phyloP scores from a whole-genome alignment of 2,888 invertebrate genomes.

The Drosophila gaucha region DNA sequence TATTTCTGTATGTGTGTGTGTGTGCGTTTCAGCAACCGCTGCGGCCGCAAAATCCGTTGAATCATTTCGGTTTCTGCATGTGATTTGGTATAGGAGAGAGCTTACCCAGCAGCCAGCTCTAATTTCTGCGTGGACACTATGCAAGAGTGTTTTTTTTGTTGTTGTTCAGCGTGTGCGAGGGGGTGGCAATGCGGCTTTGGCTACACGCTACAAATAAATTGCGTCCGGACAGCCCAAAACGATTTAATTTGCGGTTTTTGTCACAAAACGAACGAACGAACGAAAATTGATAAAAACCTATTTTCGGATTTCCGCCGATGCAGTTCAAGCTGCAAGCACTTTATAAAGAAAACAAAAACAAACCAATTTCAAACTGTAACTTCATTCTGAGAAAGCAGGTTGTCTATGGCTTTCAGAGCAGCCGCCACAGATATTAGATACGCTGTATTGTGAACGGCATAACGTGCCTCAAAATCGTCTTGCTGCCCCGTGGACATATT shows the following conservation, averaged over 20 bases:
- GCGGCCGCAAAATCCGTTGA: conserved; percentile 72
- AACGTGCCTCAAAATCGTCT: not conserved
- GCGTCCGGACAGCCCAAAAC: conserved; percentile 60
- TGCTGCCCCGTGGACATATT: not conserved
- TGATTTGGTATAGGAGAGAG: conserved; percentile 58
- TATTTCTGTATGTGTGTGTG: not conserved
- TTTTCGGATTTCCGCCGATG: conserved; percentile 39
- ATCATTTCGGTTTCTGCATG: conserved; percentile 72
- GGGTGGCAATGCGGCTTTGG: conserved; percentile 57
- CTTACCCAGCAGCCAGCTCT: conserved; percentile 37
- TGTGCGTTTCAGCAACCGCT: conserved; percentile 39
- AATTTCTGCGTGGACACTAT: conserved; percentile 53
- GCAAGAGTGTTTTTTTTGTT: conserved; percentile 11
- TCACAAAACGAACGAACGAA: conserved; percentile 46
- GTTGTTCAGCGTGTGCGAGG: conserved; percentile 9
- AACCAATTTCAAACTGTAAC: too few relatives aligned
- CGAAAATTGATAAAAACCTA: conserved; percentile 63
- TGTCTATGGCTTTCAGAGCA: not conserved
- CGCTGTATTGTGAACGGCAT: not conserved
- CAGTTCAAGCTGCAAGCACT: not conserved
- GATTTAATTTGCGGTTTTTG: conserved; percentile 80
- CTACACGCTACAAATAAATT: conserved; percentile 66
- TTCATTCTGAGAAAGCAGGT: not conserved
- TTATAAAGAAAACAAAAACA: too few relatives aligned
- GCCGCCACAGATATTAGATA: not conserved